Conservation (phyloP, 2,113 vertebrate genomes). For the Oceanites oceanicus region DNA sequence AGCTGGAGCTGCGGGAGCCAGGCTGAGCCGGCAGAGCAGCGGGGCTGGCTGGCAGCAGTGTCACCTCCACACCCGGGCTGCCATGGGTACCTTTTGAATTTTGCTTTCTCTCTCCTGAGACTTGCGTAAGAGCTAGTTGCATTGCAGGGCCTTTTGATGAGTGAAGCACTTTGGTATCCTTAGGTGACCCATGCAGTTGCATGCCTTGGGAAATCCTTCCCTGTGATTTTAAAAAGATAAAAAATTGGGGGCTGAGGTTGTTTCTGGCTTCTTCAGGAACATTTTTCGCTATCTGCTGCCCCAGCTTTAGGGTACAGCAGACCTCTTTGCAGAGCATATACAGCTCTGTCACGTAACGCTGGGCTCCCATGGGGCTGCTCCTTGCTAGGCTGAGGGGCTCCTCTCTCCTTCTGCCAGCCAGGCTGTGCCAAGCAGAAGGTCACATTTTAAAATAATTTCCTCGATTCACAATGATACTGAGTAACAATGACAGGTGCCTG, state of each 20-base stretch:
- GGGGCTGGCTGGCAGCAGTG: not conserved
- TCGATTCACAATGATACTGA: not conserved
- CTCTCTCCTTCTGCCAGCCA: not conserved
- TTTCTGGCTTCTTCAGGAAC: not conserved
- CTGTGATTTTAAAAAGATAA: not conserved
- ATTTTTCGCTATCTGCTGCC: not conserved
- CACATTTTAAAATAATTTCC: constrained; percentile 25
- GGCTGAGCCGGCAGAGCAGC: not conserved
- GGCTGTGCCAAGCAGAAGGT: constrained; percentile 15
- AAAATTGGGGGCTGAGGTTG: not conserved
- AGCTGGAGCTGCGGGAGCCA: not conserved
- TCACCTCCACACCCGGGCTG: not conserved
- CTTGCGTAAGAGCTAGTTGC: not conserved
- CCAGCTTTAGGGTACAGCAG: not conserved
- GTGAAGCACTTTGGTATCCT: not conserved
- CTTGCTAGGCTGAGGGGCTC: not conserved
- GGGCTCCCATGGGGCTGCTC: not conserved
- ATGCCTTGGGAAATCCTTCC: not conserved
- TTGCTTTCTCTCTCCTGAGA: not conserved
- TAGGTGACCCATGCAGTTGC: fast-evolving
- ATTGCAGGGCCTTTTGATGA: not conserved
- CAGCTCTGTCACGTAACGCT: not conserved
- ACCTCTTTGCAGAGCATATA: not conserved
- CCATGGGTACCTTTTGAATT: not conserved
- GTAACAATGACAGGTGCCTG: constrained; percentile 45